Base-by-base conservation (phyloP, 2,797 vertebrate genomes). In the Aeoliscus strigatus region DNA sequence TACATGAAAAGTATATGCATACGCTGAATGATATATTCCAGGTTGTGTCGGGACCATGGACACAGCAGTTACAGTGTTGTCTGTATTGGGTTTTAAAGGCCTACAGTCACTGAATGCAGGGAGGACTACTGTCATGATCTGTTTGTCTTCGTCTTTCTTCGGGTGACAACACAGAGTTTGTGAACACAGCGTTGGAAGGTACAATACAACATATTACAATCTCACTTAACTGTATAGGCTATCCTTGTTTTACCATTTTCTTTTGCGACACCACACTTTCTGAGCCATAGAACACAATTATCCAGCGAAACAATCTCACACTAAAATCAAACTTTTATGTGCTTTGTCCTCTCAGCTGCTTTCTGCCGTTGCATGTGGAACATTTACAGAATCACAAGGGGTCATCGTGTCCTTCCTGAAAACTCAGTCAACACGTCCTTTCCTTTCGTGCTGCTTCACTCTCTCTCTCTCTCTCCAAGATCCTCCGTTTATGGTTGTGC, bases 171-270 rank as follows among this genome's bases (percentile, higher is more conserved):
- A 60, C 68, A 53, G 60, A 74, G 66, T 70, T 59, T 65, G 68
- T 73, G 73, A 83, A 82, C 61, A 82, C 77, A 83, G 66, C 63
- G 82, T 77, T 72, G 59, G 60, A 77, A 80, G 74, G 78, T 81
- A 83, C 71, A 81, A 75, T 71, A 82, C 80, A 73, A 83, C 81
- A 86, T 70, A 48, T 79, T 76, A 83, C 70, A 80, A 82, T 47
- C 77, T 79, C 60, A 76, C 65, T 81, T 50, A n/a, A 67, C 72
- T 80, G 66, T 69, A 70, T 65, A 73, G 56, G 56, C 74, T 67
- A 48, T 70, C 63, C 51, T 68, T 62, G 40, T 77, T 71, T 65
- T 31, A 72, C 53, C 33, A 34, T 71, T 75, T 75, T 74, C 54
- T 71, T 73, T 78, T 70, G 72, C 65, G 77, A 78, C 71, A 75